Percentiles rank a stretch among this genome's conserved stretches.
Evolutionary conservation across 2,888 invertebrate species (phyloP).

Genomic region (Coelinius sp.): DNA sequence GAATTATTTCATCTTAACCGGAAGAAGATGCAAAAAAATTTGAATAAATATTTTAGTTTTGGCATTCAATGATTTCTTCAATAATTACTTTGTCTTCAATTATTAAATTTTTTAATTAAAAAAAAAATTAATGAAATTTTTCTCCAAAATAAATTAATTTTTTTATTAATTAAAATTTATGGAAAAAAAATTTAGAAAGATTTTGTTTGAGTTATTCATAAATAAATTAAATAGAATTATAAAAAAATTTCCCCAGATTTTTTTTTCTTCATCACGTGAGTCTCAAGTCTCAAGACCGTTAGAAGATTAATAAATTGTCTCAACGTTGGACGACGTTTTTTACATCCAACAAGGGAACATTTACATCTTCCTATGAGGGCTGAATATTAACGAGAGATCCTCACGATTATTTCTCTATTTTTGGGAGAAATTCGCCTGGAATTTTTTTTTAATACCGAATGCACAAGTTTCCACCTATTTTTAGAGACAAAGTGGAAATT

Average conservation of each 20-base stretch:
- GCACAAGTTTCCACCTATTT: background rate
- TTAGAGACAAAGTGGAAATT: no score
- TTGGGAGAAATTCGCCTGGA: background rate
- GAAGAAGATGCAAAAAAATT: no score
- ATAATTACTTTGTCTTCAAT: background rate
- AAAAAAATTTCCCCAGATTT: background rate
- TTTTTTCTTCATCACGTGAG: background rate
- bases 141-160: no score
- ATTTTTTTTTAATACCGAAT: background rate
- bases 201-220: no score
- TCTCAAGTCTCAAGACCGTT: background rate
- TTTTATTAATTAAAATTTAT: no score
- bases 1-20: no score
- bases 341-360: background rate
- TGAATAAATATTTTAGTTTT: no score
- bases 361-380: background rate
- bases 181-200: no score
- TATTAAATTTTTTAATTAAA: no score
- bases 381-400: background rate
- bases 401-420: background rate
- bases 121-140: no score
- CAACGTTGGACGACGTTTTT: background rate
- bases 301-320: background rate
- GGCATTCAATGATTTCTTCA: background rate
- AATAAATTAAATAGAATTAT: no score